These are phyloP conservation scores for Eulemur coronatus DNA, from an alignment of 2,797 vertebrate species.

Conservation along the genomic window DNA sequence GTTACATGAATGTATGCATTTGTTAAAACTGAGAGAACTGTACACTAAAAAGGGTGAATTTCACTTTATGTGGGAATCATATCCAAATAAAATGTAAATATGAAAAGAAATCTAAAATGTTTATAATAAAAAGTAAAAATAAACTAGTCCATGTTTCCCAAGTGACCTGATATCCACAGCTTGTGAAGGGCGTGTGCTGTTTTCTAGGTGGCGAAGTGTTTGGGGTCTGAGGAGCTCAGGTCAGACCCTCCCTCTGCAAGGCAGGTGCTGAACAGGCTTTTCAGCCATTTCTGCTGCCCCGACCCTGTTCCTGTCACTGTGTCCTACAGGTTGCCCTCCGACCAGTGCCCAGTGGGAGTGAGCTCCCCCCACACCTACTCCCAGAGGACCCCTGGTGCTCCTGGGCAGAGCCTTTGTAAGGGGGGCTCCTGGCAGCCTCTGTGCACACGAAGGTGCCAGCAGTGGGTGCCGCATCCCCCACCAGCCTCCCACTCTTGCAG, in stretches of 20 bases:
- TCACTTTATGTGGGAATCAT: not conserved
- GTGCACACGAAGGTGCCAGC: accelerated
- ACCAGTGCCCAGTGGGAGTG: not conserved
- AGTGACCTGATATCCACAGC: not conserved
- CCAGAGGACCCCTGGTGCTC: no score
- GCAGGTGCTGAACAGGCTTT: not conserved
- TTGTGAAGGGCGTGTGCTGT: not conserved
- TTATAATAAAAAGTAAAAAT: not conserved
- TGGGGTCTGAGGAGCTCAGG: not conserved
- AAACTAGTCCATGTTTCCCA: not conserved
- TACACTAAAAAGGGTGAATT: not conserved
- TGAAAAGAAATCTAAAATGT: not conserved
- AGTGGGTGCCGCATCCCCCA: accelerated
- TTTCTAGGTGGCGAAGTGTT: not conserved
- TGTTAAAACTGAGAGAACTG: not conserved
- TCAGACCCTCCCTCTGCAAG: not conserved
- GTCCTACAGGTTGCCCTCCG: not conserved
- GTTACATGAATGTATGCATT: not conserved
- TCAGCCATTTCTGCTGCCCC: not conserved
- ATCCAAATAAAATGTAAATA: not conserved
- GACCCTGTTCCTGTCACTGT: not conserved
- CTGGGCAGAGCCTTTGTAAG: accelerated
- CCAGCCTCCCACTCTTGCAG: not conserved
- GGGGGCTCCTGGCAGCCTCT: not conserved
- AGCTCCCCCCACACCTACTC: accelerated